Evolutionary conservation across 2,888 invertebrate species (phyloP).

Genomic region (Brenthis ino): DNA sequence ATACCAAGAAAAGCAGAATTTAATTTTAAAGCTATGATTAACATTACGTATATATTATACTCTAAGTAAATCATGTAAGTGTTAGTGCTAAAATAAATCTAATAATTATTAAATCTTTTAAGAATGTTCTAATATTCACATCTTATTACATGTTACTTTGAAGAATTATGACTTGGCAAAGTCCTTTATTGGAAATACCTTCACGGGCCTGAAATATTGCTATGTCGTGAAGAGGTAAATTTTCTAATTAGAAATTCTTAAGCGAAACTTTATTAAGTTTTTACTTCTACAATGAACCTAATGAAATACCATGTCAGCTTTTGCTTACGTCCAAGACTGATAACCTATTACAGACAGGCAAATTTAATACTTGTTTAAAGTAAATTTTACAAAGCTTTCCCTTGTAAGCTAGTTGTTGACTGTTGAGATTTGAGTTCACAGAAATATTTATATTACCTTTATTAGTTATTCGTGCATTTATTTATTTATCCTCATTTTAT

Average conservation of each 20-base stretch:
- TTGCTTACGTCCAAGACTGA: constrained; percentile 44
- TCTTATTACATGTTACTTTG: constrained; percentile 82
- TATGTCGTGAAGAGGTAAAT: constrained; percentile 81
- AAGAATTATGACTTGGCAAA: constrained; percentile 83
- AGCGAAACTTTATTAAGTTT: constrained; percentile 80
- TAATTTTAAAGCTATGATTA: background rate
- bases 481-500: too few relatives aligned
- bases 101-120: constrained; percentile 56
- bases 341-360: constrained; percentile 28
- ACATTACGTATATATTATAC: background rate
- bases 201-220: constrained; percentile 81
- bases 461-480: too few relatives aligned
- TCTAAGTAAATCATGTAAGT: background rate
- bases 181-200: constrained; percentile 83
- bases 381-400: background rate
- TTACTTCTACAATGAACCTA: constrained; percentile 76
- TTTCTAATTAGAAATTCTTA: constrained; percentile 82
- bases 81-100: constrained; percentile 39
- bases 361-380: background rate
- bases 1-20: constrained; percentile 4
- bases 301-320: constrained; percentile 77
- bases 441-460: too few relatives aligned
- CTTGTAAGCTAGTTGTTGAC: background rate
- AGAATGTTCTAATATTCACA: constrained; percentile 79
- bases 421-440: background rate